Base-by-base conservation (phyloP, 2,113 vertebrate species). In the Strigops habroptila region DNA sequence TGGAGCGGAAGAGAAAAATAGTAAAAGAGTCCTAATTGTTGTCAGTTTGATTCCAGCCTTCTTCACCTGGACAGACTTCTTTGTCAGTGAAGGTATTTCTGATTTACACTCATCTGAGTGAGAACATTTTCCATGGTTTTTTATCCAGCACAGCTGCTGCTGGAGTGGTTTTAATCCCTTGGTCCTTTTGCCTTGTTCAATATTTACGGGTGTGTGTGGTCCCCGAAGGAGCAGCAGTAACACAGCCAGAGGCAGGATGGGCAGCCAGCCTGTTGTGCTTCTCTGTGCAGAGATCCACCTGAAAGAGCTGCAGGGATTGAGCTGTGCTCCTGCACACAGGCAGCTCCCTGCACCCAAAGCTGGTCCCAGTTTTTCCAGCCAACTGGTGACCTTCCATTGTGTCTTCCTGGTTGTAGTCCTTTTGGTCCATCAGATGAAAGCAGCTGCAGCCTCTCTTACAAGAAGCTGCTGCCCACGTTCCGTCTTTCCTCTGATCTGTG, bases 11-110 rank as follows among this genome's bases (percentile, higher is more conserved):
- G 67, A 94, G 79, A 73, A 82, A 85, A 71, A 44, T 12, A 62
- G 46, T 0, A 0, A 43, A 4, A 53, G 57, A 82, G 31, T 25
- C 82, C 78, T 82, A 77, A 70, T 80, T 82, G 87, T 85, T 89
- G 78, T 64, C 82, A 91, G 81, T 75, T 92, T 67, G 46, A 87
- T 95, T 85, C 75, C 85, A 94, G 87, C 75, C 74, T 53, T 37
- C 49, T 62, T 91, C 71, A 35, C 25, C 67, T 4, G 0, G 6
- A 21, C 35, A 70, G 86, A 41, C 43, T 57, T 44, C 75, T 67
- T 41, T 79, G 73, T 86, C 69, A 81, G 69, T 21, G 57, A 55
- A 81, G 65, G 62, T 46, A 35, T 82, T 78, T 39, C 86, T 83
- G 64, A 25, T 83, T 76, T 82, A 78, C 62, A 8, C 70, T 55